These are phyloP conservation scores for Pteruthius melanotis DNA, from an alignment of 2,113 vertebrate genomes.

Conservation along the genomic window DNA sequence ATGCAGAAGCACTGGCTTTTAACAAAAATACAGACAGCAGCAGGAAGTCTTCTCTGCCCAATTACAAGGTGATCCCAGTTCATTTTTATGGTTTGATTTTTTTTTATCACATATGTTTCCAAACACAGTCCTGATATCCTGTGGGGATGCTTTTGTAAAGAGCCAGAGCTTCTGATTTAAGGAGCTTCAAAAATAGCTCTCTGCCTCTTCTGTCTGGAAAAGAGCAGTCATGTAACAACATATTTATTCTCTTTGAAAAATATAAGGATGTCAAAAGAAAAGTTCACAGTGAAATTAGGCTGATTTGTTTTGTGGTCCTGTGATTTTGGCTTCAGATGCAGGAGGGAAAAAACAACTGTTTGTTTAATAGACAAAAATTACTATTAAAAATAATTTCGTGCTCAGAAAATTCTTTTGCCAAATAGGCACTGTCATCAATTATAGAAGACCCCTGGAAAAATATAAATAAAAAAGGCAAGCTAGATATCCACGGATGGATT, in stretches of 20 bases:
- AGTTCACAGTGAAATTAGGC: conserved; percentile 75
- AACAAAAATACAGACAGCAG: conserved; percentile 68
- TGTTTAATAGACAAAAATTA: conserved; percentile 71
- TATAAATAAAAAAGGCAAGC: not conserved
- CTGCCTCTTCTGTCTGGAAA: conserved; percentile 72
- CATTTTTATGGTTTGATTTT: conserved; percentile 79
- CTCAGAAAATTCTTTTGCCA: conserved; percentile 59
- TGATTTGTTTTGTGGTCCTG: conserved; percentile 72
- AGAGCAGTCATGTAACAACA: conserved; percentile 71
- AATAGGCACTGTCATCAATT: conserved; percentile 60
- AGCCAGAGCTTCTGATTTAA: conserved; percentile 80
- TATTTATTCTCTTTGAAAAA: conserved; percentile 79
- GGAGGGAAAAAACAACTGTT: not conserved
- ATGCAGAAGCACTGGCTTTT: conserved; percentile 66
- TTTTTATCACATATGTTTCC: conserved; percentile 80
- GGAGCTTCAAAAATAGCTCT: conserved; percentile 79
- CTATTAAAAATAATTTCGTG: conserved; percentile 62
- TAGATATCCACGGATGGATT: conserved; percentile 28
- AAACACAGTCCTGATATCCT: conserved; percentile 77
- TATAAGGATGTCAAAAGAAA: conserved; percentile 74
- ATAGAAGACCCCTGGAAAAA: conserved; percentile 45
- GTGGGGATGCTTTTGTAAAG: conserved; percentile 81
- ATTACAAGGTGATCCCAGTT: conserved; percentile 80
- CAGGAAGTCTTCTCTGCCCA: conserved; percentile 78
- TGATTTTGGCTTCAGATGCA: conserved; percentile 63